Evolutionary conservation across 2,888 invertebrate species (phyloP), one percentile per base, ranked within the genome.

Genomic region (Steinernema hermaphroditum): DNA sequence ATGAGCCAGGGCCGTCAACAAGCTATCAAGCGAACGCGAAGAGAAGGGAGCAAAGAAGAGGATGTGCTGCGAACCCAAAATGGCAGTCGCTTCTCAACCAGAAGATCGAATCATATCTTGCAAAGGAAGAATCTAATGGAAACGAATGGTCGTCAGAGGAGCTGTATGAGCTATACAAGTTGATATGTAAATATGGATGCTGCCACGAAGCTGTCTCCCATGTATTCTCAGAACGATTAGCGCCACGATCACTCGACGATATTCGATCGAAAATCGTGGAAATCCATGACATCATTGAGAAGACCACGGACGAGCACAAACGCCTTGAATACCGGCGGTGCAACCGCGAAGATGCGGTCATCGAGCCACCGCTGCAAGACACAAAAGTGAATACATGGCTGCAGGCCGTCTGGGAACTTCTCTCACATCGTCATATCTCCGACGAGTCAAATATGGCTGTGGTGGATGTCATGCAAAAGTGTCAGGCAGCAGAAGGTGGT

Each of bases 171-270:
- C 62, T 62, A 16, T 62, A 62, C 32, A 62, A 62, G 14, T 32
- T 62, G 16, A 27, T 62, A 22, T 62, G 62, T 32, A 62, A 62
- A 29, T 62, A 62, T 32, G 62, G 62, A 22, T 62, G 62, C 62
- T 62, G 29, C 34, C 62, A 62, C 32, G 62, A 62, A 32, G 62
- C 29, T 32, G 62, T 62, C 16, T 62, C 62, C 8, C 62, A 62
- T 19, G 62, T 62, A 2, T 62, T 62, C 62, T 29, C 62, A 16
- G 62, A 62, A 29, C 29, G 62, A 27, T 19, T 62, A 19, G 62
- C 62, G 16, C 62, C 62, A 1, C 62, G 62, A 29, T 29, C 62
- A 16, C 32, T 62, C 12, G 62, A 62, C 34, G 32, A 62, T 16
- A 62, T 62, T 29, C 62, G 62, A 6, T 6, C 32, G 62, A 62